Conservation (phyloP, 2,113 vertebrate species). For the Sialia sialis region DNA sequence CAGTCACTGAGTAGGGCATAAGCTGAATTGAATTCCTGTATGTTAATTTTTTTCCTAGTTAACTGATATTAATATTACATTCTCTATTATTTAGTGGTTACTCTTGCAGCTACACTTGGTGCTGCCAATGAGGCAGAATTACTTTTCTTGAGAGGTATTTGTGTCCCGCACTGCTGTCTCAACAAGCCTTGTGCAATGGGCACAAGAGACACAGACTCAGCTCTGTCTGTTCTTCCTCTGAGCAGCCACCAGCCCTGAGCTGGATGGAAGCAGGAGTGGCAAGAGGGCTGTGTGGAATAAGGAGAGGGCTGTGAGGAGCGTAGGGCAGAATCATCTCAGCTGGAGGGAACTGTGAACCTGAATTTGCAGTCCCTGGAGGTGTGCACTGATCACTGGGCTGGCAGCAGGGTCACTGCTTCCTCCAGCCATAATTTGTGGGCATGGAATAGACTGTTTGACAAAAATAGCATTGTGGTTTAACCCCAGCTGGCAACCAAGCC, state of each 20-base stretch:
- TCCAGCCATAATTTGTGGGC: not conserved
- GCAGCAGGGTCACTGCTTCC: not conserved
- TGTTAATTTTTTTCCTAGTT: slow-evolving; percentile 13
- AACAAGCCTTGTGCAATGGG: not conserved
- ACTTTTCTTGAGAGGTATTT: not conserved
- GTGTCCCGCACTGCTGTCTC: not conserved
- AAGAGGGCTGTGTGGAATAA: not conserved
- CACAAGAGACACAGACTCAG: not conserved
- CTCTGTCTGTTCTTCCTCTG: not conserved
- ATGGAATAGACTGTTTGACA: not conserved
- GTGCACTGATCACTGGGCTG: not conserved
- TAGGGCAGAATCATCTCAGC: not conserved
- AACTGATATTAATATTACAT: not conserved
- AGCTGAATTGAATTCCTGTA: slow-evolving; percentile 4
- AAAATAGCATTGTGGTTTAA: not conserved
- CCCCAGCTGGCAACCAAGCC: not conserved
- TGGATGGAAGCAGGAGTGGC: not conserved
- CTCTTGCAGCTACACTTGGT: not conserved
- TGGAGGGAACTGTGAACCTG: not conserved
- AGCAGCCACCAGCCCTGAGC: not conserved
- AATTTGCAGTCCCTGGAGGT: not conserved
- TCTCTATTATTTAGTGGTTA: not conserved
- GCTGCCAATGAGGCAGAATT: not conserved
- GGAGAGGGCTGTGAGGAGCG: not conserved
- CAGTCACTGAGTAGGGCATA: not conserved